phyloP scores from a whole-genome alignment of 1,140 invertebrate species.

The Campoletis sonorensis region DNA sequence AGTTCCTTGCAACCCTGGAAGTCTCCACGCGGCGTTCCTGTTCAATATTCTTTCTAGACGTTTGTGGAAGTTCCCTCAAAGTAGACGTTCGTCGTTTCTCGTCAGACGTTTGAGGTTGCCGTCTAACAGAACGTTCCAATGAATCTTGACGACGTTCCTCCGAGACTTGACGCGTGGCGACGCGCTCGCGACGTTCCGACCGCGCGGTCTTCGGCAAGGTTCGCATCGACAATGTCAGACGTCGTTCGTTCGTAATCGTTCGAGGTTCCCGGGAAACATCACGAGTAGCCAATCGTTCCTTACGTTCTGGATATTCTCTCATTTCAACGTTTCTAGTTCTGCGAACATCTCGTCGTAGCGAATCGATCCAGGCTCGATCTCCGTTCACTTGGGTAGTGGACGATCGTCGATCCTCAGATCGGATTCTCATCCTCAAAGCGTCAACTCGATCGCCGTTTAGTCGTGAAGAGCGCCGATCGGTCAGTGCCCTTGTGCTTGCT shows the following conservation, averaged over 20 bases:
- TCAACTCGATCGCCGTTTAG: background rate
- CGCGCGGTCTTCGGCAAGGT: background rate
- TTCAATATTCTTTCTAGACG: too few relatives aligned
- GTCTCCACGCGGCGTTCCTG: too few relatives aligned
- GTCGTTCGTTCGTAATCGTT: background rate
- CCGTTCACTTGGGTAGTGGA: background rate
- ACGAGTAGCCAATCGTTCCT: background rate
- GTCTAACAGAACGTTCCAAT: background rate
- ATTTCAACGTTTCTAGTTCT: background rate
- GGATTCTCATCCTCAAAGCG: background rate
- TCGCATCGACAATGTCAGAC: background rate
- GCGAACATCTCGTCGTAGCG: slow-evolving; percentile 26
- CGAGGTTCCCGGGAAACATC: slow-evolving; percentile 3
- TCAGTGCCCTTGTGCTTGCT: too few relatives aligned
- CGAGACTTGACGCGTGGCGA: background rate
- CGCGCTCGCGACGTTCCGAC: background rate
- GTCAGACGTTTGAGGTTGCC: background rate
- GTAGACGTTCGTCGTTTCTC: background rate
- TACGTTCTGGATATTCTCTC: background rate
- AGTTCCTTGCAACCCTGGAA: too few relatives aligned
- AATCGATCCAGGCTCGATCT: slow-evolving; percentile 34
- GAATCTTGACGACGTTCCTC: background rate
- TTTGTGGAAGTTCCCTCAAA: too few relatives aligned
- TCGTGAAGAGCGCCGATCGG: background rate
- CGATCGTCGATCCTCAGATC: background rate